These are phyloP conservation scores for Dolomedes plantarius DNA, from an alignment of 2,888 invertebrate species.

Conservation along the genomic window DNA sequence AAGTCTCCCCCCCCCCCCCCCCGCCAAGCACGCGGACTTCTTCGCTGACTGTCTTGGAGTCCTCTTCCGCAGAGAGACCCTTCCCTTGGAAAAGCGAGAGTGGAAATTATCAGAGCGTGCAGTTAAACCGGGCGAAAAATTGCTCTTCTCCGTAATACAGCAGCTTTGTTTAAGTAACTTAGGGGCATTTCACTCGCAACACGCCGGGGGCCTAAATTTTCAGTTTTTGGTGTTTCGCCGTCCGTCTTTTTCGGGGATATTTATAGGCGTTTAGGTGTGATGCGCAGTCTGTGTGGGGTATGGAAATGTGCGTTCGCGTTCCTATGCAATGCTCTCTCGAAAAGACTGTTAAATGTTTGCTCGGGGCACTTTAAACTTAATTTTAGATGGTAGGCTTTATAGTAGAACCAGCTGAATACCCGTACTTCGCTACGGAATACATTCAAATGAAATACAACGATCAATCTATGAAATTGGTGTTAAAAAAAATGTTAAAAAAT, in stretches of 20 bases:
- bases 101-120: constrained; percentile 62
- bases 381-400: too few relatives aligned
- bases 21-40: neutral
- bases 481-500: too few relatives aligned
- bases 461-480: too few relatives aligned
- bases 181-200: constrained; percentile 44
- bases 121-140: constrained; percentile 67
- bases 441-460: too few relatives aligned
- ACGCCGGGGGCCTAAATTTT: constrained; percentile 6
- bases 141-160: constrained; percentile 56
- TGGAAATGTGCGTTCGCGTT: neutral
- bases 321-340: too few relatives aligned
- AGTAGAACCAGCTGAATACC: too few relatives aligned
- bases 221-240: neutral
- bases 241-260: neutral
- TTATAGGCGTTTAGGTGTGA: constrained; percentile 10
- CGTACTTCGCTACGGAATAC: too few relatives aligned
- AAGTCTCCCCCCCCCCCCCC: neutral
- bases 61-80: neutral
- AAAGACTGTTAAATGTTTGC: too few relatives aligned
- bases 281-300: neutral
- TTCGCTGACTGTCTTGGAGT: neutral
- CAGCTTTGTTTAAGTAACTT: constrained; percentile 57
- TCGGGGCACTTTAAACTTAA: too few relatives aligned
- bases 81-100: neutral